Base-by-base conservation (phyloP, 2,113 vertebrate species). In the Theristicus caerulescens region DNA sequence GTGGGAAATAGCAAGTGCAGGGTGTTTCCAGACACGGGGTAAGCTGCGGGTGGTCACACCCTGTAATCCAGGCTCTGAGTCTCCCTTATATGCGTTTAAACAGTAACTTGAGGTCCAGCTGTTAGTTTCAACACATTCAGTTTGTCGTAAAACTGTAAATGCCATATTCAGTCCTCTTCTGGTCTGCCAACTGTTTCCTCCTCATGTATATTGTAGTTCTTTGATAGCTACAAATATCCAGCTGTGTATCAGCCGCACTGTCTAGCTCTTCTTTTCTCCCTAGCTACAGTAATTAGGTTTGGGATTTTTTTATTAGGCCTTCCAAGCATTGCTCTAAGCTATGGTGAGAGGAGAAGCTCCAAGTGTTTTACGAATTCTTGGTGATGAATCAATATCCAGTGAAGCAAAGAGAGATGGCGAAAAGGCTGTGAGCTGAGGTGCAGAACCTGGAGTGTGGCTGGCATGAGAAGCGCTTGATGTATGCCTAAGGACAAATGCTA, bases 11-110 rank as follows among this genome's bases (percentile, higher is more conserved):
- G 0, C 17, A 51, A 65, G 26, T 54, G 65, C 15, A 7, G 38
- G 11, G 38, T 82, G 16, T 67, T 85, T 54, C 57, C 57, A 54
- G 66, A 26, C 1, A 0, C 5, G 19, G 31, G 27, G 24, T 32
- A 6, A 70, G 8, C 55, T 38, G 55, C 0, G 0, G 10, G 16
- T 38, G n/a, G 24, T 52, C 25, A 25, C n/a, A 11, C 8, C 2
- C 25, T 34, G 57, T 46, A 24, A 26, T 49, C 61, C 46, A 61
- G 58, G 26, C 40, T 38, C 54, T 8, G 10, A 34, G 15, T 31
- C 55, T 77, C 71, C 36, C 40, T 16, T 69, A 0, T 2, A 1
- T 16, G 16, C 5, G 3, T 73, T 94, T 49, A 27, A 61, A 54
- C 42, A 74, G 36, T 49, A 61, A 49, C 25, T 10, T 16, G 15